Evolutionary conservation across 2,113 vertebrate genomes (phyloP).

Genomic region (Epinephelus cyanopodus): DNA sequence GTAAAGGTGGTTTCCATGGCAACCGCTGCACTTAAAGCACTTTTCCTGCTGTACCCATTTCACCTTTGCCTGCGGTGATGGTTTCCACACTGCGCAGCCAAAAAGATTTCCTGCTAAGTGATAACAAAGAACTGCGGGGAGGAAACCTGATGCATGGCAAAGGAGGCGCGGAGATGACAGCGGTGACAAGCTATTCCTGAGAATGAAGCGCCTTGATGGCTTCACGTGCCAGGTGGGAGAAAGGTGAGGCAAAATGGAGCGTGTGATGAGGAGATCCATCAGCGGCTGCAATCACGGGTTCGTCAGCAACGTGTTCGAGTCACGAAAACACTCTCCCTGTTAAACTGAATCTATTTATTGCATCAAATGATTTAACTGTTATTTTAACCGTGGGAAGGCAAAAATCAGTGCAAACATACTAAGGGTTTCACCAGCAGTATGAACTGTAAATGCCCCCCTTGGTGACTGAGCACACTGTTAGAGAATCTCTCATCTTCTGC

Average conservation of each 20-base stretch:
- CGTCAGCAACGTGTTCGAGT: not conserved
- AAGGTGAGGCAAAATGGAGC: slow-evolving; percentile 30
- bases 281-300: slow-evolving; percentile 29
- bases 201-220: slow-evolving; percentile 30
- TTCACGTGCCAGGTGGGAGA: slow-evolving; percentile 19
- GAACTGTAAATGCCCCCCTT: slow-evolving; percentile 19
- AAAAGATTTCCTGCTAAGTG: slow-evolving; percentile 65
- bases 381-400: slow-evolving; percentile 28
- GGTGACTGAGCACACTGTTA: not conserved
- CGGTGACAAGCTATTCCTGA: slow-evolving; percentile 52
- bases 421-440: slow-evolving; percentile 13
- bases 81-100: slow-evolving; percentile 56
- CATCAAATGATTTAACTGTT: slow-evolving; percentile 13
- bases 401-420: slow-evolving; percentile 58
- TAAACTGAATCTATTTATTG: slow-evolving; percentile 36
- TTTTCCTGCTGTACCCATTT: slow-evolving; percentile 39
- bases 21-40: slow-evolving; percentile 58
- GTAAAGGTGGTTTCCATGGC: slow-evolving; percentile 77
- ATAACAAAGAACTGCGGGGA: slow-evolving; percentile 67
- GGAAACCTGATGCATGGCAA: slow-evolving; percentile 31
- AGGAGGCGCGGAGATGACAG: slow-evolving; percentile 45
- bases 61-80: slow-evolving; percentile 64
- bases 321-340: slow-evolving; percentile 9
- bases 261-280: slow-evolving; percentile 38
- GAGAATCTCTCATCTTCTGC: slow-evolving; percentile 13